Conservation (phyloP, 1,140 invertebrate genomes). For the Probaryconus sp. region DNA sequence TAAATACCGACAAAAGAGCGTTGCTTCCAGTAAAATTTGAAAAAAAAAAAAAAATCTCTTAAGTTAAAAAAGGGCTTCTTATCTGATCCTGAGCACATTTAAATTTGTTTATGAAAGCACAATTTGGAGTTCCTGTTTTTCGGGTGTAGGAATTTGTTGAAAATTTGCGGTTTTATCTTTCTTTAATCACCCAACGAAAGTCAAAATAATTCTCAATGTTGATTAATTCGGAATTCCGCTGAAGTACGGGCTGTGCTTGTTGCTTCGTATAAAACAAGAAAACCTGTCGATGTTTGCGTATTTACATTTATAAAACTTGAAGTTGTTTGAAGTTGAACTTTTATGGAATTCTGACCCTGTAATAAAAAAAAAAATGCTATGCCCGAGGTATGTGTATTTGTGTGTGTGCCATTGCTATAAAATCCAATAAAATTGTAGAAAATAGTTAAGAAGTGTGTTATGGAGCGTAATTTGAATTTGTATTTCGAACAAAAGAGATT, state of each 20-base stretch:
- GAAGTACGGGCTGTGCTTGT: neutral
- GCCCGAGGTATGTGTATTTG: too few species aligned
- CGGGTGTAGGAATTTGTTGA: too few species aligned
- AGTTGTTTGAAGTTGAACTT: conserved; percentile 19
- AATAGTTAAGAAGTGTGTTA: conserved; percentile 48
- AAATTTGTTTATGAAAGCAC: too few species aligned
- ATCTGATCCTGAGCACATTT: too few species aligned
- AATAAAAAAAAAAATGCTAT: conserved; percentile 31
- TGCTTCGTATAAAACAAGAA: neutral
- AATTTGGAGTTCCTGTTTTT: too few species aligned
- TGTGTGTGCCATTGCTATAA: too few species aligned
- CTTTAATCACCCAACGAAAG: neutral
- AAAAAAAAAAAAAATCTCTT: too few species aligned
- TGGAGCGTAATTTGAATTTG: conserved; percentile 47
- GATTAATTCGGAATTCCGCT: conserved; percentile 20
- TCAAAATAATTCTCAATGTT: neutral
- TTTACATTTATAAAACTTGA: conserved; percentile 30
- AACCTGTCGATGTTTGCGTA: conserved; percentile 9
- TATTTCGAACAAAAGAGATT: conserved; percentile 15
- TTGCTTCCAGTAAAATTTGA: too few species aligned
- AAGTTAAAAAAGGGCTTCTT: too few species aligned
- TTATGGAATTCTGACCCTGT: conserved; percentile 44
- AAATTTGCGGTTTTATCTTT: too few species aligned
- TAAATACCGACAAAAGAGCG: too few species aligned
- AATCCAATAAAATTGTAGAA: conserved; percentile 50